Base-by-base conservation (phyloP, 2,888 invertebrate genomes). In the Toxonevra muliebris region DNA sequence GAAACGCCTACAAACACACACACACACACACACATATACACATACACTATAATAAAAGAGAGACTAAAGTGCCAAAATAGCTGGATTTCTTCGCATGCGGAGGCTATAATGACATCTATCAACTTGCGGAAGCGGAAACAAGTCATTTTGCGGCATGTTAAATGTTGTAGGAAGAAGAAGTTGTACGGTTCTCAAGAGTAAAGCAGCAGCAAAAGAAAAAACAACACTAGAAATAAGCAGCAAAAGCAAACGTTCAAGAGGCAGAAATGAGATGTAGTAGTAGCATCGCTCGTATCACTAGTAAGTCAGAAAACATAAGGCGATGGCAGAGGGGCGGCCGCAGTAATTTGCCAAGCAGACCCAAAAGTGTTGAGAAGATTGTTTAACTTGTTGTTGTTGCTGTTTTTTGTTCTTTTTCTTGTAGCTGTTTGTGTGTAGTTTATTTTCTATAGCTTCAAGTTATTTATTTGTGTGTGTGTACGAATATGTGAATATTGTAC, bases 71-170 rank as follows among this genome's bases (percentile, higher is more conserved):
- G 65, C 71, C 66, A 71, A 72, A 73, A 72, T 74, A 73, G 75
- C 72, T 43, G 19, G 4, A 13, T 42, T 48, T 17, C 12, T 65
- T n/a, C 57, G 3, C 19, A 48, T 43, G 40, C 52, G 63, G 68
- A 50, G 61, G 78, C 75, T 79, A 76, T 81, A 81, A 82, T 78
- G 81, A 75, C 82, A 81, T 78, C 77, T 80, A 78, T 79, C 77
- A 77, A 76, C 74, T 77, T 73, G 71, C 79, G 81, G 81, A 80
- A 82, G 75, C 81, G 82, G 82, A 82, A 81, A 79, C 78, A 82
- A 82, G 82, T 78, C 77, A 82, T 82, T 82, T 79, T 76, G 78
- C 74, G 78, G 77, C 76, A 77, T 80, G 75, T 81, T 81, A 78
- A 67, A 72, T 60, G 69, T 66, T 19, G 43, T 43, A 63, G 9